A percentile compares a stretch with the other conserved stretches of the same genome.
Conservation (phyloP, 2,113 vertebrate genomes). For the chimpanzee (Pan troglodytes) region NHGRI_mPanTro3-v2.1_pri NC_072398.2:101102001-101102500, state of each 20-base stretch:
- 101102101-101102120: neutral
- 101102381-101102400: neutral
- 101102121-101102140: constrained; percentile 5
- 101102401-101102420: neutral
- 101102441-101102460: neutral
- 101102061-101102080: neutral
- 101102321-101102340: neutral
- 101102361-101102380: neutral
- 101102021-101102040: too few species aligned
- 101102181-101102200: constrained; percentile 11
- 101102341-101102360: neutral
- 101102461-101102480: neutral
- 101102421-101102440: neutral
- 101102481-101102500: too few species aligned
- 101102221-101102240: constrained; percentile 62
- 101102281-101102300: neutral
- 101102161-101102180: constrained; percentile 11
- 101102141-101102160: neutral
- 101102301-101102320: neutral
- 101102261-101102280: neutral
- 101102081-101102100: neutral
- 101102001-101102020: too few species aligned
- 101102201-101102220: constrained; percentile 64
- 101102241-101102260: neutral
- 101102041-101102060: neutral